Evolutionary conservation across 2,888 invertebrate species (phyloP).

Genomic region (Ophraella communa): DNA sequence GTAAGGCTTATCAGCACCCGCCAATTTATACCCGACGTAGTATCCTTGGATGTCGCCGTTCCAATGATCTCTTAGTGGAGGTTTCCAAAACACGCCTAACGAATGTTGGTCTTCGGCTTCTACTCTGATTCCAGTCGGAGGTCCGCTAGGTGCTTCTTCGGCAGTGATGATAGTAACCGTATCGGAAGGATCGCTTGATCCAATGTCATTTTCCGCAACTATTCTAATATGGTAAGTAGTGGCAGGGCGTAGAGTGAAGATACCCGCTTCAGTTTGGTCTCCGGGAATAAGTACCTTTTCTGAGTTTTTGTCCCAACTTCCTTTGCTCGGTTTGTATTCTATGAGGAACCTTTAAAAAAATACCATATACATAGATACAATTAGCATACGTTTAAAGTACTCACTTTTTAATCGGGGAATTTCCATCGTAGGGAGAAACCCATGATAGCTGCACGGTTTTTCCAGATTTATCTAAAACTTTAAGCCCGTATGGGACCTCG

Average conservation of each 20-base stretch:
- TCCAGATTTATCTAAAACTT: constrained; percentile 88
- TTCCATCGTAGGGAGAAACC: constrained; percentile 92
- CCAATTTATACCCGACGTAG: constrained; percentile 87
- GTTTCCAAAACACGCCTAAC: constrained; percentile 88
- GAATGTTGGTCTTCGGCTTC: constrained; percentile 89
- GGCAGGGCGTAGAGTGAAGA: constrained; percentile 86
- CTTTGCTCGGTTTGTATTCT: constrained; percentile 87
- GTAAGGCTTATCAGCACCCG: constrained; percentile 84
- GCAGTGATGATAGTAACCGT: constrained; percentile 94
- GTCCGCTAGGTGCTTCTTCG: constrained; percentile 81
- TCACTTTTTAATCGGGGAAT: constrained; percentile 81
- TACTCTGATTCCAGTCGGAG: constrained; percentile 83
- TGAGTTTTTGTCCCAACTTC: constrained; percentile 83
- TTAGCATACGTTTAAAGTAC: too few species aligned
- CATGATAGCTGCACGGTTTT: constrained; percentile 89
- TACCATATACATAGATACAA: too few species aligned
- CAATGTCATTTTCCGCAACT: constrained; percentile 92
- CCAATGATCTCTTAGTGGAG: constrained; percentile 88
- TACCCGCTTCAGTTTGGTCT: constrained; percentile 86
- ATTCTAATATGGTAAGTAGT: constrained; percentile 93
- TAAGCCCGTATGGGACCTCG: constrained; percentile 88
- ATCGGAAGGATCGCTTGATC: constrained; percentile 91
- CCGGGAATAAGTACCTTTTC: constrained; percentile 90
- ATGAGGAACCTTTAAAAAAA: constrained; percentile 70
- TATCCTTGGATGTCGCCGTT: constrained; percentile 91